phyloP scores from a whole-genome alignment of 2,113 vertebrate genomes.

The Hyaena hyaena region DNA sequence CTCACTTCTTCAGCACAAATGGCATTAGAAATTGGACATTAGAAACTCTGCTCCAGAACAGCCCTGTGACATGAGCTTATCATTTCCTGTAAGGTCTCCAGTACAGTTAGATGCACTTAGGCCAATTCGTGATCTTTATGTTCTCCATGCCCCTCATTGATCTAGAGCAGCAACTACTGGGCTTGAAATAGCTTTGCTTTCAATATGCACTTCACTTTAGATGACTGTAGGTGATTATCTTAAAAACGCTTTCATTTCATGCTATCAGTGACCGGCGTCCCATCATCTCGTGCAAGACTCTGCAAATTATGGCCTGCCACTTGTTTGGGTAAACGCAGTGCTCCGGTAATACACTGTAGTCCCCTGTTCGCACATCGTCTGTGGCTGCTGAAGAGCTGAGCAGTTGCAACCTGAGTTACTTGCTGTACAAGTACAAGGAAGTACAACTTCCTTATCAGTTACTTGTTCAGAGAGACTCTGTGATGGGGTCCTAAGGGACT shows the following conservation, averaged over 20 bases:
- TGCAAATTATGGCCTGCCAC: background rate
- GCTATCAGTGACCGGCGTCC: background rate
- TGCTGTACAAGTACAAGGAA: conserved; percentile 91
- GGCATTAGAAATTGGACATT: background rate
- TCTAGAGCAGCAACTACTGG: background rate
- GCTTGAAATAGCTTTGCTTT: background rate
- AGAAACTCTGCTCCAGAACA: background rate
- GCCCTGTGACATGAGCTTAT: background rate
- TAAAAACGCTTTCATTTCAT: background rate
- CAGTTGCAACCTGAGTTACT: conserved; percentile 83
- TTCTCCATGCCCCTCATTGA: background rate
- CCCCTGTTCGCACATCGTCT: background rate
- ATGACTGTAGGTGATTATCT: background rate
- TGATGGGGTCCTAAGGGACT: conserved; percentile 90
- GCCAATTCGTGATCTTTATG: background rate
- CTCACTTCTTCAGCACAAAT: background rate
- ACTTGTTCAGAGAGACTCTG: conserved; percentile 93
- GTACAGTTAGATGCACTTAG: background rate
- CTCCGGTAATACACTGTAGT: background rate
- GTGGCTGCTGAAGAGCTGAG: background rate
- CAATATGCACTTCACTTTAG: background rate
- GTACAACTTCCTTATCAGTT: conserved; percentile 88
- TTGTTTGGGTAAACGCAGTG: background rate
- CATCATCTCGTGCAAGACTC: background rate
- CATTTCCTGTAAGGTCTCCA: background rate